These are phyloP conservation scores for Streptopelia turtur DNA, from an alignment of 2,797 vertebrate genomes.

Conservation along the genomic window DNA sequence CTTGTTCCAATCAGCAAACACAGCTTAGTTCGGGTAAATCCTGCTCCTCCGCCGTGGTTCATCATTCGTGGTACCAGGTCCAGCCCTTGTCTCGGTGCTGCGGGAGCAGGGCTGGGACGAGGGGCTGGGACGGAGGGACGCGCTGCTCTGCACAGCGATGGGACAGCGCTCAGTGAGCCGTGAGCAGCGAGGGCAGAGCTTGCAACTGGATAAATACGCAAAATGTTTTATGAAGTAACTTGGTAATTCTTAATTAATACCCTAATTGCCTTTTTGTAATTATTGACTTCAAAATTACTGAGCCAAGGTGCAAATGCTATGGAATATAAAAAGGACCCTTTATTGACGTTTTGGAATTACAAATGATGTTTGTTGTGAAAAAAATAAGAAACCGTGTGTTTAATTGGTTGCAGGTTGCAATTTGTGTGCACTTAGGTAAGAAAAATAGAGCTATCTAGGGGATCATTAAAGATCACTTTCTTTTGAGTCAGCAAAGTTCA, in stretches of 20 bases:
- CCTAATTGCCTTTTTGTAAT: neutral
- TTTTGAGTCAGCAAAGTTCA: slow-evolving; percentile 65
- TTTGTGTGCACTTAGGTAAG: slow-evolving; percentile 62
- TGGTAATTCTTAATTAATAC: slow-evolving; percentile 34
- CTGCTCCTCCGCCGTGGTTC: neutral
- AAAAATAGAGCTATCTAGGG: slow-evolving; percentile 47
- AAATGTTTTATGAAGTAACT: neutral
- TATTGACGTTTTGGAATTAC: slow-evolving; percentile 58
- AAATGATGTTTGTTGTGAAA: slow-evolving; percentile 49
- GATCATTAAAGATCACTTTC: slow-evolving; percentile 48
- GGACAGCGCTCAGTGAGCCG: neutral
- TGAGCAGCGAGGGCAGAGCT: neutral
- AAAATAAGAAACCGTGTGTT: slow-evolving; percentile 40
- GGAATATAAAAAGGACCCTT: slow-evolving; percentile 16
- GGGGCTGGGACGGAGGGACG: neutral
- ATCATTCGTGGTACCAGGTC: neutral
- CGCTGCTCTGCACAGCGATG: neutral
- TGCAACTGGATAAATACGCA: neutral
- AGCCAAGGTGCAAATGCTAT: neutral
- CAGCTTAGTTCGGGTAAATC: neutral
- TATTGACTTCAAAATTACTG: slow-evolving; percentile 3
- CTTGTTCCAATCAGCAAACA: neutral
- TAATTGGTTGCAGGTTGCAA: slow-evolving; percentile 68
- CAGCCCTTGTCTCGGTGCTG: neutral
- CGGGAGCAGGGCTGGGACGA: neutral